A percentile compares a stretch with the other conserved stretches of the same genome.
Conservation (phyloP, 2,797 vertebrate genomes). For the Euphonia xanthogaster region DNA sequence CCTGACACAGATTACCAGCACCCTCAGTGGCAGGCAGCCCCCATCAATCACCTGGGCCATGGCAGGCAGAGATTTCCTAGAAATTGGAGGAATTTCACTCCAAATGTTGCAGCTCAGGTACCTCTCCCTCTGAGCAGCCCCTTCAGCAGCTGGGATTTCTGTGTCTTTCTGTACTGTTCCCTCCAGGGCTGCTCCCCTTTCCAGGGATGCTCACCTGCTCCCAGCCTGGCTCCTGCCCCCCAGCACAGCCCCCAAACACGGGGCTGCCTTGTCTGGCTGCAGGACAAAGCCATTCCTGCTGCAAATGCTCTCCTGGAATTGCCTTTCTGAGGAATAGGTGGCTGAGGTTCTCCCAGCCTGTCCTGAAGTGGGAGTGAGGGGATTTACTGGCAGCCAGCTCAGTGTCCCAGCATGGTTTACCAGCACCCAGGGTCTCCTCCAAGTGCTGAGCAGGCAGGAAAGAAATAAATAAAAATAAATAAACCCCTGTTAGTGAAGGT, state of each 20-base stretch:
- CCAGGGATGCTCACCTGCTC: neutral
- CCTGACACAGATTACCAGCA: neutral
- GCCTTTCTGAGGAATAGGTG: neutral
- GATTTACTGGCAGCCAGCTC: neutral
- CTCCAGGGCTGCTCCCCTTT: neutral
- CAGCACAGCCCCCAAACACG: fast-evolving
- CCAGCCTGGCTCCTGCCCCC: fast-evolving
- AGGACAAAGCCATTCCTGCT: neutral
- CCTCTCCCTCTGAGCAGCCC: neutral
- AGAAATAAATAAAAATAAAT: slow-evolving; percentile 30
- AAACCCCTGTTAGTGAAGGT: slow-evolving; percentile 15
- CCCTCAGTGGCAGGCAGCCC: neutral
- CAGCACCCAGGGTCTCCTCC: neutral
- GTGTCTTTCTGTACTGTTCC: neutral
- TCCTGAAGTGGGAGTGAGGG: neutral
- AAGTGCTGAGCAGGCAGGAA: neutral
- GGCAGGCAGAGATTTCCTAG: neutral
- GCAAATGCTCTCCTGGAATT: neutral
- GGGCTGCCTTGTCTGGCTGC: neutral
- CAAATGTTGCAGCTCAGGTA: fast-evolving
- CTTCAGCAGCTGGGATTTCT: neutral
- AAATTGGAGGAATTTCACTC: neutral
- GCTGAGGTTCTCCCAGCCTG: neutral
- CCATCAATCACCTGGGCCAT: neutral
- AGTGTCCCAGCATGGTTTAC: neutral